Evolutionary conservation across 2,113 vertebrate species (phyloP), one percentile per base, ranked within the genome.

Genomic region (Tursiops truncatus): DNA sequence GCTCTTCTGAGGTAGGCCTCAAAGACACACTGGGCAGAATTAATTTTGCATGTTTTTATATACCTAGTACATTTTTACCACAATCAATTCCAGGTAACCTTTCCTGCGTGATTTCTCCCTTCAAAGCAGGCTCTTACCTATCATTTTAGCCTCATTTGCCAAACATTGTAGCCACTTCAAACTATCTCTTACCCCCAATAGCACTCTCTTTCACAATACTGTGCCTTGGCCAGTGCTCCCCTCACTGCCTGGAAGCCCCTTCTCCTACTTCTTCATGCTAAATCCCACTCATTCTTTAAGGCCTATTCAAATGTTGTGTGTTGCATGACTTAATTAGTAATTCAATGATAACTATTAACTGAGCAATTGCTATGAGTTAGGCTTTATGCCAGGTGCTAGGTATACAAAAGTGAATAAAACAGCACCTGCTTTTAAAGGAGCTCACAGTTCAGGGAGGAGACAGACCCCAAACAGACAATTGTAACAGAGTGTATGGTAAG

Each of bases 261-360:
- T 74, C 60, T 89, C 26, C 63, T 65, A 15, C 10, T 50, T 28
- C 23, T 62, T 94, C 38, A 92, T 6, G 17, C 23, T n/a, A 84
- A 88, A 50, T 38, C 18, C 38, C 38, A 92, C 65, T 84, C 41
- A 18, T 36, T 33, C 15, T 94, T 88, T 53, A 67, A 87, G 60
- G 36, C n/a, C 62, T 65, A n/a, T 41, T 94, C 67, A 89, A 44
- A 89, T 62, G 50, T 94, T 73, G 38, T 41, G 38, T 76, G n/a
- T 53, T 92, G 92, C 62, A 65, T 28, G 21, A 92, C 70, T 63
- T 18, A 91, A 63, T n/a, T 1, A 38, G 74, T 63, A 56, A 88
- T 31, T 95, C 28, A 38, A 74, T 95, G n/a, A 81, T 94, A 88
- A 74, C 71, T 92, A 94, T 68, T 95, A 95, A 92, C 6, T 81